A percentile compares a stretch with the other conserved stretches of the same genome.
phyloP scores from a whole-genome alignment of 1,140 invertebrate genomes.

The Magallana angulata region DNA sequence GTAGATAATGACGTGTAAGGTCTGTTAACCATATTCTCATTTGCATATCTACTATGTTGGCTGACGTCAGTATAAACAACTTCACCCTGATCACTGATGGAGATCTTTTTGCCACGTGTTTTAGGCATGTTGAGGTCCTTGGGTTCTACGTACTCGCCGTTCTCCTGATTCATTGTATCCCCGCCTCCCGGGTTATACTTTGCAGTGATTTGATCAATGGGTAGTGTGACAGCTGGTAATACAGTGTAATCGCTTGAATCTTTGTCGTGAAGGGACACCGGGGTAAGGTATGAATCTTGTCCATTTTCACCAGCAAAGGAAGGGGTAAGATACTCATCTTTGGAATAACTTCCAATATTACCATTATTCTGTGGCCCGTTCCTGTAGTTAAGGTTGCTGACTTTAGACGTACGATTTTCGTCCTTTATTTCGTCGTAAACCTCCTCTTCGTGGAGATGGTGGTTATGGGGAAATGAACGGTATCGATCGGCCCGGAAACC shows the following conservation, averaged over 20 bases:
- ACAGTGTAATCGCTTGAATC: not conserved
- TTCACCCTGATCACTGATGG: slow-evolving; percentile 36
- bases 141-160: not conserved
- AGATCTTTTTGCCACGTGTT: slow-evolving; percentile 7
- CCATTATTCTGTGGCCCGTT: no score
- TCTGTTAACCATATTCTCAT: not conserved
- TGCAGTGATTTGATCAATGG: not conserved
- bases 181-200: not conserved
- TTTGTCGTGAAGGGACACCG: not conserved
- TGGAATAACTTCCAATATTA: not conserved
- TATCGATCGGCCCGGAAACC: not conserved
- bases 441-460: not conserved
- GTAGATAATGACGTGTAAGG: not conserved
- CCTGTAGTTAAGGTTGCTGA: no score
- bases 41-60: not conserved
- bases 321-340: not conserved
- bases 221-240: slow-evolving; percentile 29
- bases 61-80: not conserved
- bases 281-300: not conserved
- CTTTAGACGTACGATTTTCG: not conserved
- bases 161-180: not conserved
- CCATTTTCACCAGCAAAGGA: not conserved
- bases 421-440: slow-evolving; percentile 11
- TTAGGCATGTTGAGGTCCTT: not conserved
- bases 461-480: not conserved